phyloP scores from a whole-genome alignment of 2,113 vertebrate genomes.

The Oreochromis niloticus region DNA sequence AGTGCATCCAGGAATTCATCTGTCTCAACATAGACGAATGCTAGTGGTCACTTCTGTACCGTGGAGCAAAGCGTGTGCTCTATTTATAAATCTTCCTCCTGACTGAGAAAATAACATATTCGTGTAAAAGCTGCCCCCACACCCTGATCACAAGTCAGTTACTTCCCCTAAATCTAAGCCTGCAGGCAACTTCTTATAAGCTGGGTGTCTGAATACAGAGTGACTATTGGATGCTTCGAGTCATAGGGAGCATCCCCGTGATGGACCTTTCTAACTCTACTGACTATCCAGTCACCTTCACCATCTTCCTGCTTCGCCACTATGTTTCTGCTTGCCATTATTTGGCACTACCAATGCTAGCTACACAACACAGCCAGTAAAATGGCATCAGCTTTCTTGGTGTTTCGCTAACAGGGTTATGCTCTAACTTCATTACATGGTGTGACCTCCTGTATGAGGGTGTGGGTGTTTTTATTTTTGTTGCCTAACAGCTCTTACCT shows the following conservation, averaged over 20 bases:
- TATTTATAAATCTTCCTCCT: background rate
- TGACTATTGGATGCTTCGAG: background rate
- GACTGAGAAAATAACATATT: background rate
- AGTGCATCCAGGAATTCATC: slow-evolving; percentile 97
- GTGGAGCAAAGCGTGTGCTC: background rate
- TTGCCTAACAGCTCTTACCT: slow-evolving; percentile 38
- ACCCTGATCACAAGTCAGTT: slow-evolving; percentile 33
- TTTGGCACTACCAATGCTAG: slow-evolving; percentile 6
- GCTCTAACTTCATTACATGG: background rate
- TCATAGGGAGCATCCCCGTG: slow-evolving; percentile 6
- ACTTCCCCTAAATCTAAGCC: background rate
- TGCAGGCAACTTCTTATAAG: slow-evolving; percentile 6
- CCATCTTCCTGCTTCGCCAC: slow-evolving; percentile 28
- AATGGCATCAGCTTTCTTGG: slow-evolving; percentile 27
- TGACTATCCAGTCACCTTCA: slow-evolving; percentile 24
- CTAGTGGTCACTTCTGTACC: slow-evolving; percentile 46
- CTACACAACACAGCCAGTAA: slow-evolving; percentile 7
- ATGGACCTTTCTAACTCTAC: slow-evolving; percentile 52
- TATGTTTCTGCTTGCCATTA: slow-evolving; percentile 33
- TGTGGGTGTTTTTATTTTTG: background rate
- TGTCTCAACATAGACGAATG: slow-evolving; percentile 80
- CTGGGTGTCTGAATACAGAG: background rate
- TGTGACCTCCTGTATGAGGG: background rate
- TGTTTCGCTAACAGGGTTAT: slow-evolving; percentile 31
- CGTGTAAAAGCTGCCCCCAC: slow-evolving; percentile 29